Base-by-base conservation (phyloP, 2,888 invertebrate genomes). In the Lordiphosa fenestrarum region DNA sequence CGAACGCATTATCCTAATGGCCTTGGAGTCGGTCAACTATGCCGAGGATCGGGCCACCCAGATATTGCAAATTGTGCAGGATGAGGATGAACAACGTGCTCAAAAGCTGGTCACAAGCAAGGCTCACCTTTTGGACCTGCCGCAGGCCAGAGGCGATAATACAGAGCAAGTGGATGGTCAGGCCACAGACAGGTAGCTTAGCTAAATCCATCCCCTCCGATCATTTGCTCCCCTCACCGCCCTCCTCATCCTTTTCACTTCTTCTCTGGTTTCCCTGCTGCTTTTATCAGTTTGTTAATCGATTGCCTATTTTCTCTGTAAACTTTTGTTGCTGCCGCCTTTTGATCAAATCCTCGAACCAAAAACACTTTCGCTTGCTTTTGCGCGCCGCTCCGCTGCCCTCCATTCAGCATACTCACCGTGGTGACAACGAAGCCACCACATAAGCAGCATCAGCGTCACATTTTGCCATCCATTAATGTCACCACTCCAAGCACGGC, bases 1-100 rank as follows among this genome's bases (percentile, higher is more conserved):
- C 0, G 95, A 95, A 72, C 92, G 95, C 63, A 94, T 98, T 9
- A 93, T 97, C 49, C 90, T 93, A 1, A 94, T 97, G 88, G 98
- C 97, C 0, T 90, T 97, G 66, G 97, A 98, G 83, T 96, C 96
- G 84, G 96, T 96, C 0, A 94, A 95, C 84, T 97, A 94, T 89
- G 94, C 96, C 69, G 95, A 96, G 87, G 93, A 94, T 52, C 92
- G 94, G 53, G 95, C 96, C 0, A 93, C 92, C 69, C 94, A 95
- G 87, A 95, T 97, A 69, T 90, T 97, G 51, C 91, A 92, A 71
- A 93, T 94, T 30, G 94, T 88, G 0, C 87, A 86, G 50, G 89
- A 93, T 63, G 95, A 95, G 76, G 94, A 95, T 76, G 90, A 88
- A 86, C 74, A 84, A 13, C 86, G 81, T n/a, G 82, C 75, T 10